Conservation (phyloP, 2,797 vertebrate species). For the Myripristis jacobus region DNA sequence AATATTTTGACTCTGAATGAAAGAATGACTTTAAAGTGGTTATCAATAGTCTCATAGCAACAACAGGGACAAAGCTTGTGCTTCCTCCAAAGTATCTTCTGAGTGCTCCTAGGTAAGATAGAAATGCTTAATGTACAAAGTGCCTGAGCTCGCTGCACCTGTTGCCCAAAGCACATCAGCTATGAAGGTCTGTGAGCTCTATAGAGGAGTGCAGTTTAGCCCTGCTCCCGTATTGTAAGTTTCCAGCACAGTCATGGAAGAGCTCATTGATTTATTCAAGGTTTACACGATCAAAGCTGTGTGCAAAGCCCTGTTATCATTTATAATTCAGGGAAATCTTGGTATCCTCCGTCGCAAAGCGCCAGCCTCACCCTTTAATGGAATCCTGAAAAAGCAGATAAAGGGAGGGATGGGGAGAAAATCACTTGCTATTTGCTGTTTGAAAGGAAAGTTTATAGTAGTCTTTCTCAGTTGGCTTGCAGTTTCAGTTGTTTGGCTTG, state of each 20-base stretch:
- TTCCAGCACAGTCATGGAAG: slow-evolving; percentile 12
- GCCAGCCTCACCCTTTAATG: not conserved
- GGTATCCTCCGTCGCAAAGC: slow-evolving; percentile 1
- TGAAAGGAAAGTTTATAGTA: slow-evolving; percentile 2
- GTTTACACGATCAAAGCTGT: slow-evolving; percentile 51
- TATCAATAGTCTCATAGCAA: slow-evolving; percentile 52
- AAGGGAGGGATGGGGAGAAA: not conserved
- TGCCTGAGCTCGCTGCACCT: slow-evolving; percentile 40
- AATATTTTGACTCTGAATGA: slow-evolving; percentile 40
- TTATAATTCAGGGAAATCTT: slow-evolving; percentile 50
- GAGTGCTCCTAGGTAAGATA: slow-evolving; percentile 48
- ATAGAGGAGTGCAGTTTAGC: slow-evolving; percentile 24
- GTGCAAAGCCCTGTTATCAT: slow-evolving; percentile 41
- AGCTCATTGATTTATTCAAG: slow-evolving; percentile 42
- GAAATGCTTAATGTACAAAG: slow-evolving; percentile 60
- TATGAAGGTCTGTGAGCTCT: slow-evolving; percentile 39
- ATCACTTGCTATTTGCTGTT: slow-evolving; percentile 8
- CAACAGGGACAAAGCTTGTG: slow-evolving; percentile 38
- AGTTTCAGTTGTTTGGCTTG: not conserved
- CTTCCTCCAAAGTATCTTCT: slow-evolving; percentile 52
- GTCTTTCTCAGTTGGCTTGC: not conserved
- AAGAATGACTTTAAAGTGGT: slow-evolving; percentile 48
- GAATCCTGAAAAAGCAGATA: slow-evolving; percentile 22
- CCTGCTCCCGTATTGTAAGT: slow-evolving; percentile 27
- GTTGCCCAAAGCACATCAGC: slow-evolving; percentile 45